Conservation (phyloP, 2,797 vertebrate species). For the Anolis apletophallus region DNA sequence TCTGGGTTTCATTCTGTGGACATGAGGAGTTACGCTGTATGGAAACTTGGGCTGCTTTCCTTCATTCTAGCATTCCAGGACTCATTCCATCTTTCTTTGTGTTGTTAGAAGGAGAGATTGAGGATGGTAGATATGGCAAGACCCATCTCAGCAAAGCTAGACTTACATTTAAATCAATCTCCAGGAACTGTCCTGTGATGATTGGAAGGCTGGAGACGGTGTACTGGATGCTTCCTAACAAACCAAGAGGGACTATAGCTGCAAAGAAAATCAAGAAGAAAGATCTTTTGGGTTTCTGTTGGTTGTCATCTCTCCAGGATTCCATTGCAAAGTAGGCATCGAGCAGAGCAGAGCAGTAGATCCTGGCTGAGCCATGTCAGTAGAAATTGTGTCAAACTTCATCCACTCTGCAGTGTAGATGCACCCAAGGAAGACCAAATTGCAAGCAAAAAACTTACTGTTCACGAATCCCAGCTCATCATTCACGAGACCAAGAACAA, state of each 20-base stretch:
- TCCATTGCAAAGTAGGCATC: no score
- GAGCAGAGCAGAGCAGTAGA: neutral
- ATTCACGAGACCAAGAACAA: slow-evolving; percentile 64
- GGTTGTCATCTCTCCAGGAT: rapidly evolving
- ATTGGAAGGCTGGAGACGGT: slow-evolving; percentile 68
- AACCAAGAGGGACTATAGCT: slow-evolving; percentile 71
- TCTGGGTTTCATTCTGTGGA: no score
- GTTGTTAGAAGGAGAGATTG: neutral
- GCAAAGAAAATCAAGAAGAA: neutral
- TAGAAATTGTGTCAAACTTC: no score
- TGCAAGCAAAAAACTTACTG: slow-evolving; percentile 48
- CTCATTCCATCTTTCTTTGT: neutral
- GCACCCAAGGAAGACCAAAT: neutral
- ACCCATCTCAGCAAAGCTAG: neutral
- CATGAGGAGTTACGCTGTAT: no score
- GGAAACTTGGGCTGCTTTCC: no score
- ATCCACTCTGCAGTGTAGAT: no score
- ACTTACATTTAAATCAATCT: slow-evolving; percentile 71
- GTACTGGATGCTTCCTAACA: slow-evolving; percentile 72
- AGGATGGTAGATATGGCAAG: no score
- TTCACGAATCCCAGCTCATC: slow-evolving; percentile 71
- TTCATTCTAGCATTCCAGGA: neutral
- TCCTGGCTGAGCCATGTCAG: no score
- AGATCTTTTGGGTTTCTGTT: neutral
- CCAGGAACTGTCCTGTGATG: slow-evolving; percentile 67